phyloP scores from a whole-genome alignment of 1,140 invertebrate genomes.

The Apis cerana region DNA sequence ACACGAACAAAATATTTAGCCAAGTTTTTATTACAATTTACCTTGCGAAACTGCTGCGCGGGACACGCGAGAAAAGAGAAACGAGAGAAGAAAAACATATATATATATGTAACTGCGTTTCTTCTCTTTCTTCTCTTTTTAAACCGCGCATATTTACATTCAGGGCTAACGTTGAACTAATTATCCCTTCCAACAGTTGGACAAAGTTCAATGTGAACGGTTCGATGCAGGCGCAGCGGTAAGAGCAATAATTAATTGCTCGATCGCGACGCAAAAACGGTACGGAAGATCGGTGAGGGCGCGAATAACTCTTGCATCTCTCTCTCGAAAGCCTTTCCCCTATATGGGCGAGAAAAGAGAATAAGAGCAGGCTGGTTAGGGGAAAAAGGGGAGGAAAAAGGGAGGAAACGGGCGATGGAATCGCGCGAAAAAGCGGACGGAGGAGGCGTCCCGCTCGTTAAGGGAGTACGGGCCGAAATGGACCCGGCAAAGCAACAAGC shows the following conservation, averaged over 20 bases:
- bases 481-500: constrained; percentile 40
- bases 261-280: constrained; percentile 24
- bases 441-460: constrained; percentile 45
- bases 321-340: not conserved
- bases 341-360: not conserved
- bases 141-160: too few relatives aligned
- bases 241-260: constrained; percentile 6
- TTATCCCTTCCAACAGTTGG: too few relatives aligned
- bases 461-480: constrained; percentile 26
- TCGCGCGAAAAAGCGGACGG: constrained; percentile 32
- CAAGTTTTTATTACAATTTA: too few relatives aligned
- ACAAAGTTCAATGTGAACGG: not conserved
- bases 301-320: constrained; percentile 25
- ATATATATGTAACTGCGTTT: too few relatives aligned
- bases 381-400: not conserved
- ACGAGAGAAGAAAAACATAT: too few relatives aligned
- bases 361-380: not conserved
- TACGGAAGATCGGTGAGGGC: not conserved
- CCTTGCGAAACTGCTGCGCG: too few relatives aligned
- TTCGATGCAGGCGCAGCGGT: too few relatives aligned
- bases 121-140: too few relatives aligned
- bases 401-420: not conserved
- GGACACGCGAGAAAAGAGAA: too few relatives aligned
- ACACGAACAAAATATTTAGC: too few relatives aligned
- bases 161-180: too few relatives aligned